phyloP scores from a whole-genome alignment of 92 coral and sea anemone species.

The Epizoanthus ramosus region DNA sequence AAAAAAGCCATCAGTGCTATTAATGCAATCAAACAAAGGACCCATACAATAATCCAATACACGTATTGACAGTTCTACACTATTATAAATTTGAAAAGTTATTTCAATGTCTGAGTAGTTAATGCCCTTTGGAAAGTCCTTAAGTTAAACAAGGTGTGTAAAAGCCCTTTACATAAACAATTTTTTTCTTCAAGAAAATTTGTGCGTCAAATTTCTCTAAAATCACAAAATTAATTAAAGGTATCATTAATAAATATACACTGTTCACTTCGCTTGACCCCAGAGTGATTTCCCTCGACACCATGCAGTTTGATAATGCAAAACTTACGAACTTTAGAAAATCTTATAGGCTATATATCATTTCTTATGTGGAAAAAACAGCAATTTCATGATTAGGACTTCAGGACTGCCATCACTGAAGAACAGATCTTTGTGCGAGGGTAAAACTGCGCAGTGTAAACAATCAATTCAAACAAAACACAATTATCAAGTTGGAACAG shows the following conservation, averaged over 20 bases:
- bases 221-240: slow-evolving; percentile 1
- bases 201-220: not conserved
- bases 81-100: not conserved
- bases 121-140: slow-evolving; percentile 29
- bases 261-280: not conserved
- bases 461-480: slow-evolving; percentile 13
- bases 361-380: not conserved
- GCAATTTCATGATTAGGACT: not conserved
- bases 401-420: not conserved
- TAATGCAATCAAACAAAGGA: too few relatives aligned
- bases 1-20: too few relatives aligned
- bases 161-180: slow-evolving; percentile 23
- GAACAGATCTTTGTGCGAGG: slow-evolving; percentile 6
- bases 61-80: slow-evolving; percentile 1
- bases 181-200: not conserved
- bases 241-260: not conserved
- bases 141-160: slow-evolving; percentile 28
- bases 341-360: not conserved
- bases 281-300: not conserved
- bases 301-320: not conserved
- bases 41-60: not conserved
- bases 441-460: slow-evolving; percentile 13
- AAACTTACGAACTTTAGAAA: not conserved
- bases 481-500: slow-evolving; percentile 14
- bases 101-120: slow-evolving; percentile 3